phyloP scores from a whole-genome alignment of 2,113 vertebrate species.

The Rhinolophus sinicus region DNA sequence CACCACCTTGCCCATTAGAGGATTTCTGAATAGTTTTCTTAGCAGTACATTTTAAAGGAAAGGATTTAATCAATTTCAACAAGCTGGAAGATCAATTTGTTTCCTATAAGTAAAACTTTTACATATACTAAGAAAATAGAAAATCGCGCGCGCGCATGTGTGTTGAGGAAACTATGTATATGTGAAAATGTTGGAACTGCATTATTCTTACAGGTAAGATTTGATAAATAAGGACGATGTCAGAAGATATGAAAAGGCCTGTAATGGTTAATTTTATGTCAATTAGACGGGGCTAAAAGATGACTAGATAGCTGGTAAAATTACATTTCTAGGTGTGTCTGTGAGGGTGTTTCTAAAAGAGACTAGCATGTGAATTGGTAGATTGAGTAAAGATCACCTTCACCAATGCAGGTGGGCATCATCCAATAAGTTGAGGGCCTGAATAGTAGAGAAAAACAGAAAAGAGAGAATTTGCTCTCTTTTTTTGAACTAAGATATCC shows the following conservation, averaged over 20 bases:
- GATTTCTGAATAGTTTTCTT: neutral
- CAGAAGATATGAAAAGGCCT: neutral
- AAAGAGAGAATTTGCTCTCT: neutral
- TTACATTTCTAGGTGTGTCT: neutral
- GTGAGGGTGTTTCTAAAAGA: neutral
- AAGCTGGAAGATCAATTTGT: neutral
- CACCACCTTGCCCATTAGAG: neutral
- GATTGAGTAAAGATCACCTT: neutral
- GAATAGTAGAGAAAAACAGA: neutral
- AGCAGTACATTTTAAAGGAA: neutral
- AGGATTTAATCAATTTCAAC: neutral
- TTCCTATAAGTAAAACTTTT: constrained; percentile 12
- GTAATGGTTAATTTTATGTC: neutral
- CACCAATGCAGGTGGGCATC: neutral
- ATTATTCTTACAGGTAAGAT: neutral
- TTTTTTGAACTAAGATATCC: neutral
- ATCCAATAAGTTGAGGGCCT: neutral
- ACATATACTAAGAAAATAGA: neutral
- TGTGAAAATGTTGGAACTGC: neutral
- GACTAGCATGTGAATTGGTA: neutral
- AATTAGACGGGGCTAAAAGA: neutral
- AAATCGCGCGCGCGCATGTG: neutral
- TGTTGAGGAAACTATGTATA: neutral
- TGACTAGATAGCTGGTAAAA: neutral
- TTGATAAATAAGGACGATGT: neutral